Percentiles rank a stretch among this genome's conserved stretches.
Evolutionary conservation across 2,797 vertebrate species (phyloP).

Genomic region (Hyperoplus immaculatus): DNA sequence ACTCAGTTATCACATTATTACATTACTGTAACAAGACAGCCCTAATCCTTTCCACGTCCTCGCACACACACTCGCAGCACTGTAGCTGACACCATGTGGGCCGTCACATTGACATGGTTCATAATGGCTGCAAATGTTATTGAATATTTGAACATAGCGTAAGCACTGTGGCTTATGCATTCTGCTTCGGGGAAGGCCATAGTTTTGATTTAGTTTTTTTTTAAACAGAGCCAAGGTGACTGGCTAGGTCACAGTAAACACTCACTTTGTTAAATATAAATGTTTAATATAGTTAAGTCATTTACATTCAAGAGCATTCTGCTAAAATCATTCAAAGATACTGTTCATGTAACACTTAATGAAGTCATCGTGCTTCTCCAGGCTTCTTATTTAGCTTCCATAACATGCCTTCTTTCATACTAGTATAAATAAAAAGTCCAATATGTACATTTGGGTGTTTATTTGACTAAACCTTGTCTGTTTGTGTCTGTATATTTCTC

Average conservation of each 20-base stretch:
- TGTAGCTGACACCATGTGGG: constrained; percentile 31
- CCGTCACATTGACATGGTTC: constrained; percentile 44
- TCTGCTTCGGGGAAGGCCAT: neutral
- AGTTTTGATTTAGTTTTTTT: neutral
- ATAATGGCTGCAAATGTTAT: constrained; percentile 60
- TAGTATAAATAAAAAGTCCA: too few species aligned
- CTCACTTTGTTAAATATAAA: neutral
- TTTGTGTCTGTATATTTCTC: too few species aligned
- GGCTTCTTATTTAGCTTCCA: too few species aligned
- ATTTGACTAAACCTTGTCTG: too few species aligned
- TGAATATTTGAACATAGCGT: constrained; percentile 38
- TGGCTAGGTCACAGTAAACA: constrained; percentile 12
- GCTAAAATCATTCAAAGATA: constrained; percentile 10
- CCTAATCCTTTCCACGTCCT: constrained; percentile 6
- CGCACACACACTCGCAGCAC: constrained; percentile 11
- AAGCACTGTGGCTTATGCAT: constrained; percentile 8
- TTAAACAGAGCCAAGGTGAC: constrained; percentile 7
- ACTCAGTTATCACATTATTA: constrained; percentile 21
- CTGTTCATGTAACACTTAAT: neutral
- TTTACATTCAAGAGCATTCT: constrained; percentile 12
- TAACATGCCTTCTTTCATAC: too few species aligned
- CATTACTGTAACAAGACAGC: constrained; percentile 11
- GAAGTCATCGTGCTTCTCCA: neutral
- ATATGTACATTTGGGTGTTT: too few species aligned
- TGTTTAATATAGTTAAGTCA: constrained; percentile 4